Conservation (phyloP, 2,113 vertebrate species). For the Neomonachus schauinslandi region DNA sequence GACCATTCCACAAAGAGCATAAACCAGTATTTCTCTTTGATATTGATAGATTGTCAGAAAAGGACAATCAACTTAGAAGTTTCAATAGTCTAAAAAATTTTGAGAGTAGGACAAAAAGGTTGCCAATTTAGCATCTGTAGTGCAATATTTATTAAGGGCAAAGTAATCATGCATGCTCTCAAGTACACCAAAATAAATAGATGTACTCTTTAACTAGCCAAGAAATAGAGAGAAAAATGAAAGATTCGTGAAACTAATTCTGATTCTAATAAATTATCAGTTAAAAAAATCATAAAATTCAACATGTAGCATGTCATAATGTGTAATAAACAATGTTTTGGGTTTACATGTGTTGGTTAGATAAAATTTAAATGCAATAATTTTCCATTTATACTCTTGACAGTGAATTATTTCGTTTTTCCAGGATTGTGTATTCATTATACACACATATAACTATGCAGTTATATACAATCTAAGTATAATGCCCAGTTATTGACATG, state of each 20-base stretch:
- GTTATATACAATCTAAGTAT: neutral
- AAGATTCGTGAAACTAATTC: neutral
- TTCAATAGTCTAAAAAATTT: neutral
- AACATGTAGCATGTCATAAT: neutral
- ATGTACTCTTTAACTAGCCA: neutral
- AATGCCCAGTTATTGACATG: neutral
- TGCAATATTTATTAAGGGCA: neutral
- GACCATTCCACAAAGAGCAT: neutral
- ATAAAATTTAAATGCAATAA: neutral
- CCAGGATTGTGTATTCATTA: neutral
- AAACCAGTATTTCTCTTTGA: constrained; percentile 28
- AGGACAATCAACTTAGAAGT: neutral
- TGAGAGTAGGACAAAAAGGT: neutral
- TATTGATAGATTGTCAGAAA: constrained; percentile 1
- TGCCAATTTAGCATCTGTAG: neutral
- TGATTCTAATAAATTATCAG: neutral
- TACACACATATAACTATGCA: neutral
- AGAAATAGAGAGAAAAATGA: neutral
- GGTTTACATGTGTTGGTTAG: neutral
- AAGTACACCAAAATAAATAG: neutral
- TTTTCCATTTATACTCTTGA: neutral
- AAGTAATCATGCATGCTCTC: neutral
- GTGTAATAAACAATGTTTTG: neutral
- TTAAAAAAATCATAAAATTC: neutral
- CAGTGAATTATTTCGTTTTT: neutral